A percentile compares a stretch with the other conserved stretches of the same genome.
phyloP scores from a whole-genome alignment of 1,140 invertebrate genomes.

The Pachypsylla venusta region DNA sequence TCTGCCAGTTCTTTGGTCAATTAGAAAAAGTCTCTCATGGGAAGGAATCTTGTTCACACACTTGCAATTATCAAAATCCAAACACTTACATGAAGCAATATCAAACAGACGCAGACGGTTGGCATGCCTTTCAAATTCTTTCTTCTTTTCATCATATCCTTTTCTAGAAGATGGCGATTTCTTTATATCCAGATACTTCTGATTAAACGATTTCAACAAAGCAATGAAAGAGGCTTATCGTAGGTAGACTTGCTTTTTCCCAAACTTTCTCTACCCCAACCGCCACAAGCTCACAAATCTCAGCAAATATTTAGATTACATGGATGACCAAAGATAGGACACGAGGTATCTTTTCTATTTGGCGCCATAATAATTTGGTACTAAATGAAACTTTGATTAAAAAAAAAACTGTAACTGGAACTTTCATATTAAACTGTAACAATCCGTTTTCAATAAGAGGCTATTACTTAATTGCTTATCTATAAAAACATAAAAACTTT shows the following conservation, averaged over 20 bases:
- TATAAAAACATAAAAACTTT: no score
- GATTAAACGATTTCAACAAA: conserved; percentile 4
- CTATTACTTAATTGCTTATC: no score
- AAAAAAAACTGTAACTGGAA: no score
- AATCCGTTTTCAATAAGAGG: no score
- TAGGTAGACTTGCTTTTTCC: conserved; percentile 12
- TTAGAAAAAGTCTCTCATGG: conserved; percentile 3
- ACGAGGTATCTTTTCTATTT: not conserved
- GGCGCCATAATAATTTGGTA: no score
- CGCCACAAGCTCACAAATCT: not conserved
- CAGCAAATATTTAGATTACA: no score
- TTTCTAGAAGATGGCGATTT: not conserved
- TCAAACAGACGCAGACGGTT: conserved; percentile 5
- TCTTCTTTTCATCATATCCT: conserved; percentile 3
- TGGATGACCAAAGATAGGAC: not conserved
- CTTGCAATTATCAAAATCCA: conserved; percentile 7
- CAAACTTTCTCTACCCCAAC: not conserved
- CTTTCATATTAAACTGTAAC: no score
- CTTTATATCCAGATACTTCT: conserved; percentile 8
- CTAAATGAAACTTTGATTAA: no score
- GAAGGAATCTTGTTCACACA: conserved; percentile 3
- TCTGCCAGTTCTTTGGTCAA: conserved; percentile 9
- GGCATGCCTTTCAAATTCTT: conserved; percentile 1
- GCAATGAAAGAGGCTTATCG: not conserved
- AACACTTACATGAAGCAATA: conserved; percentile 11